Percentiles rank a stretch among this genome's conserved stretches.
Conservation (phyloP, 2,797 vertebrate species). For the Thalassophryne amazonica region DNA sequence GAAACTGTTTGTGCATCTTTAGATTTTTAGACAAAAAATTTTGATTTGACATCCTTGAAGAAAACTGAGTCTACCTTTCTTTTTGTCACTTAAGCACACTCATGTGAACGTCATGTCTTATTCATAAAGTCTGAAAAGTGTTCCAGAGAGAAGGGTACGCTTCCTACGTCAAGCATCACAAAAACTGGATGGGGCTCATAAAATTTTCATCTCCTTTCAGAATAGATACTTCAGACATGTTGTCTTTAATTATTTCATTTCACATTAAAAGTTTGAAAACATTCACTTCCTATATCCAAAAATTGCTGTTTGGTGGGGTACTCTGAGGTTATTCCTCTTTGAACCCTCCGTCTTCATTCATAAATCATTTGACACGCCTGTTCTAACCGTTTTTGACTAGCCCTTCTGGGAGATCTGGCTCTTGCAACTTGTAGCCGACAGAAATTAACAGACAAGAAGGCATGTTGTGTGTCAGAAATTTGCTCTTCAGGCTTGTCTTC, state of each 20-base stretch:
- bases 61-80: constrained; percentile 59
- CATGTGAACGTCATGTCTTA: constrained; percentile 69
- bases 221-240: constrained; percentile 50
- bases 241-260: constrained; percentile 65
- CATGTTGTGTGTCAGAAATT: constrained; percentile 9
- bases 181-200: constrained; percentile 64
- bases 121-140: constrained; percentile 67
- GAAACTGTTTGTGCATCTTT: constrained; percentile 28
- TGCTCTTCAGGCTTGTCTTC: not conserved
- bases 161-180: constrained; percentile 52
- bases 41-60: constrained; percentile 49
- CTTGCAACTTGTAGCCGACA: constrained; percentile 7
- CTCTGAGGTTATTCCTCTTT: constrained; percentile 5
- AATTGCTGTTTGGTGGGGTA: constrained; percentile 20
- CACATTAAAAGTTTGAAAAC: constrained; percentile 48
- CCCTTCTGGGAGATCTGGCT: not conserved
- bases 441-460: not conserved
- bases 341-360: constrained; percentile 24
- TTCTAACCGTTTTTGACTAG: not conserved
- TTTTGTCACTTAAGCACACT: constrained; percentile 69
- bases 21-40: constrained; percentile 23
- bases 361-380: constrained; percentile 22
- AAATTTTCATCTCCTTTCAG: constrained; percentile 67
- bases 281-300: constrained; percentile 22
- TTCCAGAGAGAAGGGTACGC: constrained; percentile 61